Evolutionary conservation across 1,140 invertebrate genomes (phyloP).

Genomic region (Drosophila baimaii): DNA sequence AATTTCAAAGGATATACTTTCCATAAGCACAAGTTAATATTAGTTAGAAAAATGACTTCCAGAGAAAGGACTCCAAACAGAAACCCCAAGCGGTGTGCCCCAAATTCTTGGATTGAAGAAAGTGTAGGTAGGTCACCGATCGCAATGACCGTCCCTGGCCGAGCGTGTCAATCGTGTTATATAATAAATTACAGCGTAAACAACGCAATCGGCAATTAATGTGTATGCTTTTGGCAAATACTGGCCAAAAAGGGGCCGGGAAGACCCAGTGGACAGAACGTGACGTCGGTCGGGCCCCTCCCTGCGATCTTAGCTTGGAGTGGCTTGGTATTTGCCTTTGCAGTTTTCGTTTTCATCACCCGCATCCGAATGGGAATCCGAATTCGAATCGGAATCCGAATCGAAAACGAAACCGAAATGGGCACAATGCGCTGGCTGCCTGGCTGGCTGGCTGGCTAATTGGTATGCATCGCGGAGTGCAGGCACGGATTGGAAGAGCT

Average conservation of each 20-base stretch:
- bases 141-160: conserved; percentile 66
- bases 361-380: conserved; percentile 29
- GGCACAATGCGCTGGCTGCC: conserved; percentile 44
- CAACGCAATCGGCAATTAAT: conserved; percentile 59
- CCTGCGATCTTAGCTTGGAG: conserved; percentile 9
- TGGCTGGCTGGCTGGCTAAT: conserved; percentile 35
- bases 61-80: not conserved
- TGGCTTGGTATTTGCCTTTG: conserved; percentile 56
- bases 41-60: too few relatives aligned
- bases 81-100: not conserved
- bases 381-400: conserved; percentile 39
- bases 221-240: conserved; percentile 68
- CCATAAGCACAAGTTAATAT: too few relatives aligned
- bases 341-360: conserved; percentile 73
- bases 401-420: conserved; percentile 62
- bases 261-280: conserved; percentile 63
- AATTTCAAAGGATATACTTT: too few relatives aligned
- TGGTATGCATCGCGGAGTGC: conserved; percentile 62
- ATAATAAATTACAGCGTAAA: conserved; percentile 67
- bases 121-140: conserved; percentile 37
- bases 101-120: not conserved
- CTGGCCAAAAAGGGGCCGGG: conserved; percentile 56
- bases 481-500: conserved; percentile 38
- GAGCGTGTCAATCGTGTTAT: conserved; percentile 53
- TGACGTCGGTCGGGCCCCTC: conserved; percentile 40